Evolutionary conservation across 2,797 vertebrate species (phyloP), one percentile per base, ranked within the genome.

Genomic region (Cichlasoma orientale): DNA sequence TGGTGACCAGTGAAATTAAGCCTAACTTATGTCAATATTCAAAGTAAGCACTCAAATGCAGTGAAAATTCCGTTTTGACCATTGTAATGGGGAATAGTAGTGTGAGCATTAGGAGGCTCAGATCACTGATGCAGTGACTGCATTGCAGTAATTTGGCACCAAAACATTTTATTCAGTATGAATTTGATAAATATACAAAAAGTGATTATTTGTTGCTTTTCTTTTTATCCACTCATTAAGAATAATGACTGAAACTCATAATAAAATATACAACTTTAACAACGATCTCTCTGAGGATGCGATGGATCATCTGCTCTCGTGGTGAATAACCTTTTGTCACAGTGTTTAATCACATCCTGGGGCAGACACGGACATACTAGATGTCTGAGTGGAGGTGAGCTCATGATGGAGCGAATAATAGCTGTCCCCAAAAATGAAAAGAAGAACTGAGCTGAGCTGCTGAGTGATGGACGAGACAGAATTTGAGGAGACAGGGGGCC

Each of bases 401-500:
- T 88, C 83, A 82, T 19, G 82, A 82, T 19, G 66, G 78, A 82
- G 77, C 21, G 61, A 77, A 87, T 85, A 86, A 91, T 53, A 68
- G 69, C 12, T 3, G 2, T 1, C 9, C 31, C 27, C 21, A 53
- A 77, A 71, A 83, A 84, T 72, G 78, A 85, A 80, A 85, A 75
- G 58, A 68, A 53, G 59, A 82, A 11, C 19, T 2, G 75, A 66
- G 78, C 77, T 5, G 63, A 80, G 72, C 56, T 1, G 14, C 80
- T 52, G 81, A 89, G 77, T 75, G 80, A 86, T 53, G 78, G 21
- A 14, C 44, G 54, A 83, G 61, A 1, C 79, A 84, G 72, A 80
- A 74, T 75, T 66, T 55, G n/a, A 78, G 66, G 29, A 56, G 82
- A 86, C 76, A 82, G 80, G 80, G 69, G 75, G 13, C 74, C 55